Evolutionary conservation across 2,888 invertebrate genomes (phyloP).

Genomic region (Eilema caniola): DNA sequence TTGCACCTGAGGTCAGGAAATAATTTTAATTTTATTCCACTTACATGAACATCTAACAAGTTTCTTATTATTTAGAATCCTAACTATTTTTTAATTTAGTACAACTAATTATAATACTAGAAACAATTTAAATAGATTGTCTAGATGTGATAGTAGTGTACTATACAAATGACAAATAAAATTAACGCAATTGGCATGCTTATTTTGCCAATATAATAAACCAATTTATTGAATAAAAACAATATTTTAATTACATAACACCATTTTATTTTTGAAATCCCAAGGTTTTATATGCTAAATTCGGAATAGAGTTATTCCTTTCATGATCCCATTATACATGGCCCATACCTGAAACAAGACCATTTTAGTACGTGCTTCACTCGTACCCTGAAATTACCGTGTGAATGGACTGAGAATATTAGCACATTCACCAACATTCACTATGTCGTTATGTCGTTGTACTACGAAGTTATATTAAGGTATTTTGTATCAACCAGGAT

Average conservation of each 20-base stretch:
- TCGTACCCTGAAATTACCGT: neutral
- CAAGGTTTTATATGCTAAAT: neutral
- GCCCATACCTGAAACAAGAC: conserved; percentile 5
- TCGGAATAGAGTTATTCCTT: neutral
- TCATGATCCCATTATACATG: neutral
- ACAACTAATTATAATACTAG: neutral
- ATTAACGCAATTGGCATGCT: too few species aligned
- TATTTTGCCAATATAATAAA: too few species aligned
- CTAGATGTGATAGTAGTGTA: too few species aligned
- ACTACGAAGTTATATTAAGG: neutral
- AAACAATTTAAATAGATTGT: too few species aligned
- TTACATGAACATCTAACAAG: conserved; percentile 25
- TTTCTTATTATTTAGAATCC: neutral
- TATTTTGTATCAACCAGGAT: neutral
- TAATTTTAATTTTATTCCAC: conserved; percentile 38
- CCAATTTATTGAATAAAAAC: too few species aligned
- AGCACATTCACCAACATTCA: neutral
- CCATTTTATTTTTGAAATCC: neutral
- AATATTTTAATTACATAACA: too few species aligned
- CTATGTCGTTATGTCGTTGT: neutral
- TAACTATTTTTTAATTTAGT: neutral
- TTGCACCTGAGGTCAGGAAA: conserved; percentile 15
- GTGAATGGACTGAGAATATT: neutral
- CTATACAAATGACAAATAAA: too few species aligned
- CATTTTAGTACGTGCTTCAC: neutral